phyloP scores from a whole-genome alignment of 2,797 vertebrate species.

The Triplophysa bombifrons region DNA sequence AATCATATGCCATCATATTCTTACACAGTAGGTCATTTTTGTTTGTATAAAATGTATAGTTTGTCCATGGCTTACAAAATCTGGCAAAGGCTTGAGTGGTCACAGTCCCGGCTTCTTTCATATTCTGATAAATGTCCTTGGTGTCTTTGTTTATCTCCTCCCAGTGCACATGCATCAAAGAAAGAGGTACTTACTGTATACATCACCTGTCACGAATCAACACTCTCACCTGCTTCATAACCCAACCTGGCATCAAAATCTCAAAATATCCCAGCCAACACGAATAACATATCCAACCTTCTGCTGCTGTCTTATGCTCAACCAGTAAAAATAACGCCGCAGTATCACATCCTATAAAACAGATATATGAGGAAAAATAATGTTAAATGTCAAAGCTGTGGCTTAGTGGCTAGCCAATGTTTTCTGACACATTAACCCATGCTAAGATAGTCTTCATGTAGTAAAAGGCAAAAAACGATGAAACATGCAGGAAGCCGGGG shows the following conservation, averaged over 20 bases:
- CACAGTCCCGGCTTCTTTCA: constrained; percentile 60
- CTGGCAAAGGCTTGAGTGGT: neutral
- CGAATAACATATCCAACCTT: constrained; percentile 45
- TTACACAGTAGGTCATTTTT: no score
- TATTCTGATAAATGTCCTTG: constrained; percentile 66
- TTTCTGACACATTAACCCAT: neutral
- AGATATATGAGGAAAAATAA: neutral
- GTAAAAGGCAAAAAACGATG: neutral
- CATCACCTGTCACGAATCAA: constrained; percentile 70
- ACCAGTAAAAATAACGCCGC: neutral
- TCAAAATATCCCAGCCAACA: constrained; percentile 50
- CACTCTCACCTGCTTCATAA: constrained; percentile 47
- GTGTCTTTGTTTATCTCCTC: constrained; percentile 74
- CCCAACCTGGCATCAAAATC: constrained; percentile 55
- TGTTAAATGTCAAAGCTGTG: neutral
- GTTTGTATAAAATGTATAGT: no score
- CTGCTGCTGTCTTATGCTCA: neutral
- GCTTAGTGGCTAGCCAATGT: neutral
- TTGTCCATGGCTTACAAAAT: neutral
- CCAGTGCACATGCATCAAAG: constrained; percentile 71
- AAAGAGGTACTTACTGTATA: constrained; percentile 60
- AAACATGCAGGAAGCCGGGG: neutral
- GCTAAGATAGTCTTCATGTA: neutral
- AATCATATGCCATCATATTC: neutral
- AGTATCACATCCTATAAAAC: neutral